Percentiles rank a stretch among this genome's conserved stretches.
These are phyloP conservation scores for Lasius fuliginosus DNA, from an alignment of 2,888 invertebrate species.

Conservation along the genomic window DNA sequence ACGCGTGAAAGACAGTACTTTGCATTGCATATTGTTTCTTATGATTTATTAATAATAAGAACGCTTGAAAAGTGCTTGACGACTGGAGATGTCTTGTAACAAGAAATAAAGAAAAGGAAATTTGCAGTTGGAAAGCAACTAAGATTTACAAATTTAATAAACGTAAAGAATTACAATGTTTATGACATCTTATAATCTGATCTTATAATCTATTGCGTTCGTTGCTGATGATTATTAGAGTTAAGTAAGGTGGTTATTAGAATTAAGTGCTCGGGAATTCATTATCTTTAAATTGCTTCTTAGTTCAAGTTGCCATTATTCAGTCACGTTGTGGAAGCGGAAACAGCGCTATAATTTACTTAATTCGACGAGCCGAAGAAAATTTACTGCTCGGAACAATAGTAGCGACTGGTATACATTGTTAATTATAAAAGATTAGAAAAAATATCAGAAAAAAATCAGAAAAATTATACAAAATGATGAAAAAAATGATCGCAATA, in stretches of 20 bases:
- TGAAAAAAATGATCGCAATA: background rate
- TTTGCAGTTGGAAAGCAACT: background rate
- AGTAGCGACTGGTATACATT: background rate
- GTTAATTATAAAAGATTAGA: background rate
- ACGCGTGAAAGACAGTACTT: background rate
- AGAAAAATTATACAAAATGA: background rate
- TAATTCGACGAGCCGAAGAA: constrained; percentile 37
- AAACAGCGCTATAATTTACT: constrained; percentile 50
- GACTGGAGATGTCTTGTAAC: background rate
- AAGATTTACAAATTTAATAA: constrained; percentile 24
- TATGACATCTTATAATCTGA: background rate
- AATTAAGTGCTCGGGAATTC: constrained; percentile 36
- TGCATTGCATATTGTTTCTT: background rate
- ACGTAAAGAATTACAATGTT: background rate
- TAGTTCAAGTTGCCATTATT: constrained; percentile 38
- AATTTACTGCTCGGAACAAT: constrained; percentile 24
- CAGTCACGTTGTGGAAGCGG: constrained; percentile 20
- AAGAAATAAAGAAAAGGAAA: background rate
- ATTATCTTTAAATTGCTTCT: constrained; percentile 34
- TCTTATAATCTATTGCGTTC: constrained; percentile 1
- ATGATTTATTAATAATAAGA: background rate
- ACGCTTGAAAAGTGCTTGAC: background rate
- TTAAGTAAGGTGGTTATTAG: constrained; percentile 36
- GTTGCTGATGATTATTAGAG: constrained; percentile 35
- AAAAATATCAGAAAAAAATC: background rate